phyloP scores from a whole-genome alignment of 2,888 invertebrate species.

The Nezara viridula region DNA sequence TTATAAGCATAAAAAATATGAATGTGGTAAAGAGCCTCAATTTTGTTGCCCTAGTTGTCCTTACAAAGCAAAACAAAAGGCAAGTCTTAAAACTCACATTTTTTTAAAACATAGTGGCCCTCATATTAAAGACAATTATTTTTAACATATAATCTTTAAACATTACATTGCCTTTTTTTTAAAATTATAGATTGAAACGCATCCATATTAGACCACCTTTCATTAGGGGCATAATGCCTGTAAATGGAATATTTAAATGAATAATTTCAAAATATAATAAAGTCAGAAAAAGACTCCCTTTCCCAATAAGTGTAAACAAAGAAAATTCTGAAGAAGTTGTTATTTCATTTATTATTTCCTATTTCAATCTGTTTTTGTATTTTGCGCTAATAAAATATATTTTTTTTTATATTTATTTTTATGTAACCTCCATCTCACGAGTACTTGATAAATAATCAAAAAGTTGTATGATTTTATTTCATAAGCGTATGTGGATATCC shows the following conservation, averaged over 20 bases:
- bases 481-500: not conserved
- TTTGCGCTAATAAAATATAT: not conserved
- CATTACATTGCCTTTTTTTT: not conserved
- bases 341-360: not conserved
- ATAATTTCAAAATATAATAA: not conserved
- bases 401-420: not conserved
- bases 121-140: not conserved
- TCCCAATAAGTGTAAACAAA: not conserved
- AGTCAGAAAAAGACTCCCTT: not conserved
- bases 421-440: not conserved
- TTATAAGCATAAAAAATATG: slow-evolving; percentile 64
- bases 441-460: not conserved
- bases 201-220: too few species aligned
- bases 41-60: slow-evolving; percentile 53
- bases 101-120: not conserved
- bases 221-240: too few species aligned
- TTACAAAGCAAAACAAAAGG: slow-evolving; percentile 56
- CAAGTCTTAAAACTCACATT: slow-evolving; percentile 43
- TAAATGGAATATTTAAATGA: too few species aligned
- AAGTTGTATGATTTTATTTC: not conserved
- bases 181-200: not conserved
- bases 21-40: slow-evolving; percentile 66
- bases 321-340: not conserved
- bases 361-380: not conserved
- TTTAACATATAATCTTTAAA: not conserved